Conservation (phyloP, 2,113 vertebrate species). For the Neogale vison region DNA sequence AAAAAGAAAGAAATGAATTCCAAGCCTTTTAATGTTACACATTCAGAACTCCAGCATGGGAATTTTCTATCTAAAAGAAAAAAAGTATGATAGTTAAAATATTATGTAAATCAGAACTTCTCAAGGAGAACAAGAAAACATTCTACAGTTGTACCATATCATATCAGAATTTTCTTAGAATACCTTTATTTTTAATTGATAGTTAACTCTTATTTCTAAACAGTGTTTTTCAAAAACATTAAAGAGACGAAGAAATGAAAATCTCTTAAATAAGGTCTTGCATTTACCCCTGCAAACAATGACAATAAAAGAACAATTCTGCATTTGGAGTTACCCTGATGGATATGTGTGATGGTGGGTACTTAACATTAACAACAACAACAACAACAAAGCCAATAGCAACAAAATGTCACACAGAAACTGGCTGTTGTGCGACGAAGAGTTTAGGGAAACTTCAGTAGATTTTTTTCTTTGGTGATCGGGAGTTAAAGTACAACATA, state of each 20-base stretch:
- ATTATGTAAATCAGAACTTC: constrained; percentile 79
- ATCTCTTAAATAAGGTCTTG: background rate
- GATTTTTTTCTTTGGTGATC: constrained; percentile 41
- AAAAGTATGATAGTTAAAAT: constrained; percentile 73
- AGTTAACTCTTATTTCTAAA: constrained; percentile 69
- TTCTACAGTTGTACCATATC: constrained; percentile 51
- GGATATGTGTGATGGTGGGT: background rate
- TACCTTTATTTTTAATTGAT: constrained; percentile 69
- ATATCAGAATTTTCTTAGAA: constrained; percentile 68
- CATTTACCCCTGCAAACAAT: background rate
- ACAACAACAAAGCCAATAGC: background rate
- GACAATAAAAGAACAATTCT: background rate
- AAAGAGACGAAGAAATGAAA: constrained; percentile 56
- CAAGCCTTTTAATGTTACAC: constrained; percentile 55
- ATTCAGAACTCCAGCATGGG: constrained; percentile 67
- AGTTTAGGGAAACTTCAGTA: constrained; percentile 58
- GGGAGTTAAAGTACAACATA: constrained; percentile 30
- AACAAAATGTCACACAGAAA: background rate
- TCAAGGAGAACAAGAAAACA: constrained; percentile 80
- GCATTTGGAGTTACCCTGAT: background rate
- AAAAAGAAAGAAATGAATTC: constrained; percentile 54
- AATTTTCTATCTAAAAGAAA: constrained; percentile 63
- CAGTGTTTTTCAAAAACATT: constrained; percentile 64
- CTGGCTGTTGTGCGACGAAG: background rate
- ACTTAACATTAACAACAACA: background rate